Percentiles rank a stretch among this genome's conserved stretches.
Evolutionary conservation across 2,888 invertebrate species (phyloP).

Genomic region (Drosophila merina): DNA sequence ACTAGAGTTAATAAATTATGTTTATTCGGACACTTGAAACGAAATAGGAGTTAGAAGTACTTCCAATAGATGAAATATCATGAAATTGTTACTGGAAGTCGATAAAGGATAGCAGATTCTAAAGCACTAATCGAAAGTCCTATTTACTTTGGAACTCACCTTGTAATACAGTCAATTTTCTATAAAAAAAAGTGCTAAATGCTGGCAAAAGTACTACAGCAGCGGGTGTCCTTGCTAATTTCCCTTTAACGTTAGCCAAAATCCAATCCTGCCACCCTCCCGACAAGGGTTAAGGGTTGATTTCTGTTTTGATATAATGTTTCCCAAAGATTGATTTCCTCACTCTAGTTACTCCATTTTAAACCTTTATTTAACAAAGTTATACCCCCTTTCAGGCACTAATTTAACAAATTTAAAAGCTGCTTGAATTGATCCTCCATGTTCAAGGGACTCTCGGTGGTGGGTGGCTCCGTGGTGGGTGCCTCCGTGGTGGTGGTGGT

Average conservation of each 20-base stretch:
- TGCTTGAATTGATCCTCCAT: constrained; percentile 71
- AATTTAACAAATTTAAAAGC: constrained; percentile 76
- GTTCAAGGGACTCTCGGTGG: constrained; percentile 47
- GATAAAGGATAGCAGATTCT: too few species aligned
- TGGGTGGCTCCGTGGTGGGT: constrained; percentile 39
- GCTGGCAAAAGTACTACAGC: too few species aligned
- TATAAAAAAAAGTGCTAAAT: too few species aligned
- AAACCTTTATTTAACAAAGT: constrained; percentile 1
- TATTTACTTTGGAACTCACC: too few species aligned
- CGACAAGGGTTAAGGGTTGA: constrained; percentile 35
- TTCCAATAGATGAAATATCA: too few species aligned
- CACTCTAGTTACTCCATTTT: constrained; percentile 13
- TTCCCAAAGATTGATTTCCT: too few species aligned
- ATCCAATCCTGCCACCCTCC: constrained; percentile 6
- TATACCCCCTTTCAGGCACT: constrained; percentile 43
- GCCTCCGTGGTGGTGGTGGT: constrained; percentile 62
- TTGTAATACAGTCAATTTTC: too few species aligned
- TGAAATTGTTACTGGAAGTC: too few species aligned
- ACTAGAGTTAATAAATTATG: not conserved
- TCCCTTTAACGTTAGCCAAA: constrained; percentile 16
- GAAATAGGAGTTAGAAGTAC: too few species aligned
- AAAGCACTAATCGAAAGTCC: too few species aligned
- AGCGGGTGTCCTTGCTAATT: too few species aligned
- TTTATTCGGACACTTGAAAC: too few species aligned
- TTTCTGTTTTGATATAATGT: constrained; percentile 7